These are phyloP conservation scores for Brenthis daphne DNA, from an alignment of 2,888 invertebrate species.

Conservation along the genomic window DNA sequence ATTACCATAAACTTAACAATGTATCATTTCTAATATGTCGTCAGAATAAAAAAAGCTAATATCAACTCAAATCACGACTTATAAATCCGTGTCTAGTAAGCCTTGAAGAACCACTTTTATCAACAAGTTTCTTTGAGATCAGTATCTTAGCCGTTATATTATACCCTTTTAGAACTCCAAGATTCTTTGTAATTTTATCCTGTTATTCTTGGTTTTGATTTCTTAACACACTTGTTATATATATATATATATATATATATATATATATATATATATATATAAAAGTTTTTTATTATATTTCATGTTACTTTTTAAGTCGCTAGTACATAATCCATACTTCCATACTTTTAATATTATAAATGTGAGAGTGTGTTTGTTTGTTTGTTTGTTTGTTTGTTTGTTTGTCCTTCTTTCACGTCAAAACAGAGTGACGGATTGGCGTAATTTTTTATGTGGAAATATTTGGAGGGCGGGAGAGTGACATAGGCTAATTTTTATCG, in stretches of 20 bases:
- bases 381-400: too few species aligned
- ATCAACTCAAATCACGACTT: slow-evolving; percentile 43
- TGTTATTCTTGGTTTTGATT: slow-evolving; percentile 3
- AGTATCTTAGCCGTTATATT: slow-evolving; percentile 15
- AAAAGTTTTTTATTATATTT: too few species aligned
- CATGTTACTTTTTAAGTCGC: too few species aligned
- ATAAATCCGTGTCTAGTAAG: slow-evolving; percentile 42
- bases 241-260: not conserved
- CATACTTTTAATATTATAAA: too few species aligned
- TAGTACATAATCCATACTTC: too few species aligned
- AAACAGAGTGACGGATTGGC: too few species aligned
- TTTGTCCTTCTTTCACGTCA: too few species aligned
- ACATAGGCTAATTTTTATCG: too few species aligned
- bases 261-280: not conserved
- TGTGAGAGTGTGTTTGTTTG: too few species aligned
- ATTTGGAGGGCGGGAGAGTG: too few species aligned
- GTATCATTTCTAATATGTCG: slow-evolving; percentile 2
- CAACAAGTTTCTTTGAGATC: slow-evolving; percentile 37
- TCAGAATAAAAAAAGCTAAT: slow-evolving; percentile 9
- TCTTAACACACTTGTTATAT: too few species aligned
- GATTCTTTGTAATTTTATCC: slow-evolving; percentile 13
- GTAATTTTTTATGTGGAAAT: too few species aligned
- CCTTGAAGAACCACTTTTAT: slow-evolving; percentile 40
- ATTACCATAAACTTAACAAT: not conserved
- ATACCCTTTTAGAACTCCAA: slow-evolving; percentile 8